These are phyloP conservation scores for Saccostrea echinata DNA, from an alignment of 1,140 invertebrate genomes.

Conservation along the genomic window DNA sequence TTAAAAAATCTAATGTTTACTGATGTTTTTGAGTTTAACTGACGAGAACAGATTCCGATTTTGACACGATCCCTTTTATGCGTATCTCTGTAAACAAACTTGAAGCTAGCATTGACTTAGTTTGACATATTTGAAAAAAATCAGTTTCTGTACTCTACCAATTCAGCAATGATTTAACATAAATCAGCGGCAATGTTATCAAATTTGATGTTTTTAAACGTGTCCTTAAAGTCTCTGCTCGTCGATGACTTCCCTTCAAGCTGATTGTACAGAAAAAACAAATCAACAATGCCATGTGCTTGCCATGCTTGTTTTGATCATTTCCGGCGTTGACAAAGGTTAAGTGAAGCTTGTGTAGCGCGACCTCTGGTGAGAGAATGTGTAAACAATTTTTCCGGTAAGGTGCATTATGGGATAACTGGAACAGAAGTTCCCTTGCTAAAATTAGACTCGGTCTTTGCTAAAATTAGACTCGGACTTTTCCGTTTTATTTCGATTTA, in stretches of 20 bases:
- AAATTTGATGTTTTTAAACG: slow-evolving; percentile 2
- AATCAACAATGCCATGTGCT: slow-evolving; percentile 30
- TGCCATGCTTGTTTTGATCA: slow-evolving; percentile 21
- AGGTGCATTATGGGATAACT: background rate
- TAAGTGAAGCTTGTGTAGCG: background rate
- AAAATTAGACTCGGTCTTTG: slow-evolving; percentile 13
- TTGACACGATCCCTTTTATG: slow-evolving; percentile 19
- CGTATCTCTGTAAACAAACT: slow-evolving; percentile 25
- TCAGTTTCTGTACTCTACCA: slow-evolving; percentile 15
- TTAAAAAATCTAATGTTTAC: slow-evolving; percentile 29
- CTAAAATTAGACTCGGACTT: background rate
- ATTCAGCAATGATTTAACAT: background rate
- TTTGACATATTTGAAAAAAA: slow-evolving; percentile 7
- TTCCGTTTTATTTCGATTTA: background rate
- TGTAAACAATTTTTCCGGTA: background rate
- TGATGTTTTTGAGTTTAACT: slow-evolving; percentile 28
- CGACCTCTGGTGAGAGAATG: too few relatives aligned
- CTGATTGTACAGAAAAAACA: background rate
- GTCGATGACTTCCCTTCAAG: slow-evolving; percentile 10
- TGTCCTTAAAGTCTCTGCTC: too few relatives aligned
- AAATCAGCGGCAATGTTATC: background rate
- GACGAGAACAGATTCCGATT: slow-evolving; percentile 1
- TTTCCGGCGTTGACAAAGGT: background rate
- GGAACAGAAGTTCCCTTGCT: slow-evolving; percentile 9
- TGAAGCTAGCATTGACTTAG: slow-evolving; percentile 15